A percentile compares a stretch with the other conserved stretches of the same genome.
phyloP scores from a whole-genome alignment of 2,113 vertebrate genomes.

The Epinephelus fuscoguttatus region DNA sequence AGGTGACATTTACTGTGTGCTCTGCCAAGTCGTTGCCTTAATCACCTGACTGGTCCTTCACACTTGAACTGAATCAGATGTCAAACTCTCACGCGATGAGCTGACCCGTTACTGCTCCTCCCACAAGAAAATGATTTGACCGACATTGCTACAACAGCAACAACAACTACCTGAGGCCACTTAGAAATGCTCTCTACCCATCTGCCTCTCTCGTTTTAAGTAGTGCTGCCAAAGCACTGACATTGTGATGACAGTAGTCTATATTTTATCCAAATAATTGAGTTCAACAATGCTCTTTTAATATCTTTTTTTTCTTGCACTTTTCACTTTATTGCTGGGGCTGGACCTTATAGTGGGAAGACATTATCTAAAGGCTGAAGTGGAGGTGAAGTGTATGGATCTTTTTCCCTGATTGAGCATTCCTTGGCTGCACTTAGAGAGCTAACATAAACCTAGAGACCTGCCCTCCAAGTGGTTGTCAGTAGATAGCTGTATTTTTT shows the following conservation, averaged over 20 bases:
- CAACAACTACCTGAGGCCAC: background rate
- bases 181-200: background rate
- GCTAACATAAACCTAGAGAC: constrained; percentile 64
- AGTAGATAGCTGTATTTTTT: constrained; percentile 52
- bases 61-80: constrained; percentile 68
- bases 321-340: constrained; percentile 6
- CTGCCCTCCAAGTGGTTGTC: constrained; percentile 49
- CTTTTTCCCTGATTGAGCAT: constrained; percentile 44
- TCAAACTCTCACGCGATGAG: constrained; percentile 57
- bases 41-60: constrained; percentile 70
- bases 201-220: background rate
- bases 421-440: constrained; percentile 34
- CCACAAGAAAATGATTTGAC: constrained; percentile 1
- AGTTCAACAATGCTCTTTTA: background rate
- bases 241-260: background rate
- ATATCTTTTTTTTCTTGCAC: constrained; percentile 4
- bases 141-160: background rate
- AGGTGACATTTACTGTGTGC: constrained; percentile 74
- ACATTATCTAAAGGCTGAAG: constrained; percentile 20
- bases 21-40: constrained; percentile 69
- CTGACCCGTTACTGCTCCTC: constrained; percentile 42
- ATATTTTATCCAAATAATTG: background rate
- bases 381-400: constrained; percentile 42
- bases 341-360: background rate
- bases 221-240: background rate